Evolutionary conservation across 2,888 invertebrate species (phyloP).

Genomic region (Cremastobaeus sp.): DNA sequence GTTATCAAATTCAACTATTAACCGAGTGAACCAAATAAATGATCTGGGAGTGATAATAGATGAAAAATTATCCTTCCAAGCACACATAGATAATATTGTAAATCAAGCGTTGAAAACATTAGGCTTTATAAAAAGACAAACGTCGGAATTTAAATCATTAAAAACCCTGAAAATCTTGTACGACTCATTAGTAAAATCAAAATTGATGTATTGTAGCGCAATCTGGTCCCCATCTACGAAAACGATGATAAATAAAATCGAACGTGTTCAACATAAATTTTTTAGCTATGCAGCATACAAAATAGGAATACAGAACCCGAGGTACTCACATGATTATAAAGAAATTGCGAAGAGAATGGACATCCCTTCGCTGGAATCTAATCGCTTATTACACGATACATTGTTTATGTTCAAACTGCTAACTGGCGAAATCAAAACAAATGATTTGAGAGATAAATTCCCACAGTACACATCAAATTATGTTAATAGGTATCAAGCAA

Average conservation of each 20-base stretch:
- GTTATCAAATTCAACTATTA: neutral
- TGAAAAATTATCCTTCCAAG: neutral
- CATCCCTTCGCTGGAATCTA: neutral
- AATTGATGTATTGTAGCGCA: neutral
- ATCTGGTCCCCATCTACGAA: neutral
- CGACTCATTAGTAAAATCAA: neutral
- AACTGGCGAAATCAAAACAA: neutral
- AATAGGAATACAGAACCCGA: slow-evolving; percentile 6
- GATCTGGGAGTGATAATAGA: slow-evolving; percentile 1
- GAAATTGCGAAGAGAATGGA: neutral
- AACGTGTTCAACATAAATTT: slow-evolving; percentile 27
- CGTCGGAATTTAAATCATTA: neutral
- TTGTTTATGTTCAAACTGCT: slow-evolving; percentile 3
- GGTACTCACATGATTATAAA: slow-evolving; percentile 10
- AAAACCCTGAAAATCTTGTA: neutral
- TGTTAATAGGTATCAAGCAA: neutral
- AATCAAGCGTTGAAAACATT: neutral
- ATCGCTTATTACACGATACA: neutral
- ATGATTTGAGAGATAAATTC: neutral
- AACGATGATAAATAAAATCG: neutral
- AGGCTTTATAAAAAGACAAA: neutral
- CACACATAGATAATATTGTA: neutral
- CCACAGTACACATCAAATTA: neutral
- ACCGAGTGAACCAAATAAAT: neutral
- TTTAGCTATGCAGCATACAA: slow-evolving; percentile 16